Percentiles rank a stretch among this genome's conserved stretches.
Evolutionary conservation across 2,797 vertebrate genomes (phyloP).

Genomic region (Lithobates sylvaticus): DNA sequence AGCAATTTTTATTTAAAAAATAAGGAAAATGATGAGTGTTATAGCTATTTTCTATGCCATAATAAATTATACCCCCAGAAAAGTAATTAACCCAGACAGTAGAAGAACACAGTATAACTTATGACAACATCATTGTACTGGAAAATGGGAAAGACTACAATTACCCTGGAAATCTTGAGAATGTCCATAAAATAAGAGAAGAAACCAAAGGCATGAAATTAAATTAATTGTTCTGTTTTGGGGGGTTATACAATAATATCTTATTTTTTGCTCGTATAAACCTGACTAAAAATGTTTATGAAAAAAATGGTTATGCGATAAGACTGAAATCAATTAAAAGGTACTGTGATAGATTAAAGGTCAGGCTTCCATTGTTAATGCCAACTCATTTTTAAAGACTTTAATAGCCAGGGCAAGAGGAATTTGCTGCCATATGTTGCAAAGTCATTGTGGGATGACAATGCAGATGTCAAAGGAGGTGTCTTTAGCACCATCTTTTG

Average conservation of each 20-base stretch:
- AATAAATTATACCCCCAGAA: not conserved
- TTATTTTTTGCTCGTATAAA: not conserved
- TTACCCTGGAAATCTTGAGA: not conserved
- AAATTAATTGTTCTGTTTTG: not conserved
- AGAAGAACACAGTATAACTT: not conserved
- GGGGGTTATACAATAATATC: not conserved
- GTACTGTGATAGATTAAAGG: slow-evolving; percentile 14
- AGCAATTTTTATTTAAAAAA: not conserved
- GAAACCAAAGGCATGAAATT: not conserved
- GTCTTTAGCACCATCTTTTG: slow-evolving; percentile 38
- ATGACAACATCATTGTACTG: not conserved
- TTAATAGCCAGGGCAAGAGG: slow-evolving; percentile 27
- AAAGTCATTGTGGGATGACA: slow-evolving; percentile 9
- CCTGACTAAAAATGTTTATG: not conserved
- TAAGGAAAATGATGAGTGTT: not conserved
- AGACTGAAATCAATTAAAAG: not conserved
- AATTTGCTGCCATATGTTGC: slow-evolving; percentile 42
- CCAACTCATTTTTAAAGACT: slow-evolving; percentile 7
- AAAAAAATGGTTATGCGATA: not conserved
- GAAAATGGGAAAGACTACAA: not conserved
- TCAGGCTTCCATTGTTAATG: slow-evolving; percentile 8
- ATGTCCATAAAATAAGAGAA: not conserved
- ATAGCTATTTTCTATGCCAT: not conserved
- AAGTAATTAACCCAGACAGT: not conserved
- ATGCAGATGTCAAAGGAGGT: slow-evolving; percentile 45